Evolutionary conservation across 2,113 vertebrate genomes (phyloP).

Genomic region (Salvelinus namaycush): DNA sequence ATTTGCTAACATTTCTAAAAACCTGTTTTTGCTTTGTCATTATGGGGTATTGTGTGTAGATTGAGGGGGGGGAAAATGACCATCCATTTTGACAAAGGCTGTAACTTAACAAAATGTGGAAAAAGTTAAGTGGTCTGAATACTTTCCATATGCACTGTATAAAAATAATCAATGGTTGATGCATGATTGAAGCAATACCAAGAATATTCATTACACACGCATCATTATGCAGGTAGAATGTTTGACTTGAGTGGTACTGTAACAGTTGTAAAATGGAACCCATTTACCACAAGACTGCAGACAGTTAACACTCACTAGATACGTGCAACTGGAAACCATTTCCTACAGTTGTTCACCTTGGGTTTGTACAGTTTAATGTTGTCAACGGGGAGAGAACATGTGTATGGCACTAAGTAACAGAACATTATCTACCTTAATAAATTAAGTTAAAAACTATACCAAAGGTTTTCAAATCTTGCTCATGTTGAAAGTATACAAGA

Average conservation of each 20-base stretch:
- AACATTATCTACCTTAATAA: slow-evolving; percentile 74
- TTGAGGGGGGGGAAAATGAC: rapidly evolving
- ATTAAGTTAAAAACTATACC: slow-evolving; percentile 87
- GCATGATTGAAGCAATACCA: slow-evolving; percentile 38
- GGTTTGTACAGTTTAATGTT: slow-evolving; percentile 56
- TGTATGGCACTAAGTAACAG: slow-evolving; percentile 81
- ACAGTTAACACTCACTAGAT: slow-evolving; percentile 54
- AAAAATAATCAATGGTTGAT: slow-evolving; percentile 10
- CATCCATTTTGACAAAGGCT: too few relatives aligned
- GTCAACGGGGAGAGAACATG: slow-evolving; percentile 63
- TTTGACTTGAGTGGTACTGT: slow-evolving; percentile 28
- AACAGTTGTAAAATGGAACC: slow-evolving; percentile 32
- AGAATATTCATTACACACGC: slow-evolving; percentile 25
- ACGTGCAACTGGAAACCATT: slow-evolving; percentile 63
- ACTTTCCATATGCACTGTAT: too few relatives aligned
- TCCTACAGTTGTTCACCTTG: slow-evolving; percentile 69
- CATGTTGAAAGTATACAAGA: slow-evolving; percentile 82
- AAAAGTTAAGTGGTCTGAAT: too few relatives aligned
- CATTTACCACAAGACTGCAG: slow-evolving; percentile 35
- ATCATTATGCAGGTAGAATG: slow-evolving; percentile 32
- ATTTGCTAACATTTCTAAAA: too few relatives aligned
- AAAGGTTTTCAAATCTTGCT: slow-evolving; percentile 79
- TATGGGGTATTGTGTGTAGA: too few relatives aligned
- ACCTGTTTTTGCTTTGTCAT: too few relatives aligned
- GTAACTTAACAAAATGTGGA: too few relatives aligned